Evolutionary conservation across 1,140 invertebrate species (phyloP), one percentile per base, ranked within the genome.

Genomic region (Cotesia glomerata): DNA sequence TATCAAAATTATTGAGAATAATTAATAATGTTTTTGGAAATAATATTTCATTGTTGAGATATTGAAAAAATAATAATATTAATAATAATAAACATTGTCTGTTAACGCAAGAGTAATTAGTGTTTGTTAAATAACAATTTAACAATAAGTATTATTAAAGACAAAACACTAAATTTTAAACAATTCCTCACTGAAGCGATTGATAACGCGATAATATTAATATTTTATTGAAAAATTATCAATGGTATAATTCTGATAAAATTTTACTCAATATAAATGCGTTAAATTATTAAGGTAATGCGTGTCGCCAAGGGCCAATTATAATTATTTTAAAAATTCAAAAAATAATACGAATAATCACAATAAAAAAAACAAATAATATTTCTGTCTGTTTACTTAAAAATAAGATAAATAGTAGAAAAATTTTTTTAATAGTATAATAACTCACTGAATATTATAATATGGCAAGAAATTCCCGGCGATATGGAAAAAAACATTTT

Each of bases 221-320:
- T 8, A 45, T 68, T 74, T 76, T 73, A 77, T 70, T 75, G 70
- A 39, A 58, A 74, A 84, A 80, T 84, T 79, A 83, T 79, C 84
- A 58, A 83, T 79, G 81, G 79, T 85, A 78, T 86, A 85, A 85
- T 78, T 84, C 78, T 81, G 77, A 82, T 80, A 82, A 85, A 84
- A 67, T 72, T 82, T 79, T 85, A 83, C 82, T 81, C 81, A 79
- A 84, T 84, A 79, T 67, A 67, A 67, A 80, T 74, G 81, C 82
- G 80, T 84, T 82, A 79, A 80, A 80, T 75, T 84, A 81, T 81
- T 82, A 84, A 84, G 79, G 79, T 83, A 79, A 81, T 81, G 78
- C 79, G 77, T 85, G 73, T 77, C 52, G 61, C 49, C 16, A 75
- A 59, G 71, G 68, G 72, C 72, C 26, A 26, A 72, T 63, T 7